These are phyloP conservation scores for Drosophila suboccidentalis DNA, from an alignment of 2,888 invertebrate species.

Conservation along the genomic window DNA sequence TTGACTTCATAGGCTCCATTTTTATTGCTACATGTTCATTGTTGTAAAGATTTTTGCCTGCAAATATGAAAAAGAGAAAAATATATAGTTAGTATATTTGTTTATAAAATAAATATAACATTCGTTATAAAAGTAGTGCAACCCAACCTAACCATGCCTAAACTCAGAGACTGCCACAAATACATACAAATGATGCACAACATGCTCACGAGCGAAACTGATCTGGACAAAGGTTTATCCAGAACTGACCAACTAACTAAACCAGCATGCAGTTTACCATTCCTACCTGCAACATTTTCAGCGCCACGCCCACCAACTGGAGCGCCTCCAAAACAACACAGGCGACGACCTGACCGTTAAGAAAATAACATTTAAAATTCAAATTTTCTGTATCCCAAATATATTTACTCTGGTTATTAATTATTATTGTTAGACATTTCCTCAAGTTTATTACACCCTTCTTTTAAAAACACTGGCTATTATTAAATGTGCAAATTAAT, in stretches of 20 bases:
- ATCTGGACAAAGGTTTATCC: constrained; percentile 15
- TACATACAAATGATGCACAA: constrained; percentile 18
- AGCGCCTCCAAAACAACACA: constrained; percentile 81
- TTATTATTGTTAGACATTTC: not conserved
- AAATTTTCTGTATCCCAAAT: not conserved
- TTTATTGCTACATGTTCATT: constrained; percentile 99
- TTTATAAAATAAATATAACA: not conserved
- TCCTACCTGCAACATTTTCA: constrained; percentile 59
- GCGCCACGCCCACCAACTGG: constrained; percentile 68
- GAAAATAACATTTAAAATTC: constrained; percentile 11
- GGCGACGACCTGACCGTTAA: constrained; percentile 80
- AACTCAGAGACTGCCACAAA: constrained; percentile 34
- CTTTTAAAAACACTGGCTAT: not conserved
- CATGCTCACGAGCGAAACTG: constrained; percentile 49
- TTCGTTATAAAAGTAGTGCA: constrained; percentile 1
- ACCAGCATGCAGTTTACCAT: constrained; percentile 43
- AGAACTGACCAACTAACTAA: constrained; percentile 34
- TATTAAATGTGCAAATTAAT: not conserved
- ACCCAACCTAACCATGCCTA: constrained; percentile 40
- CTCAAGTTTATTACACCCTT: not conserved
- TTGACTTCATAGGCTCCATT: constrained; percentile 99
- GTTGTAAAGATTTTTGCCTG: constrained; percentile 99
- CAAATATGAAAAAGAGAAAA: constrained; percentile 75
- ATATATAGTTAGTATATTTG: constrained; percentile 18
- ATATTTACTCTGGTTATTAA: no score